Evolutionary conservation across 1,140 invertebrate species (phyloP).

Genomic region (Caenorhabditis remanei): DNA sequence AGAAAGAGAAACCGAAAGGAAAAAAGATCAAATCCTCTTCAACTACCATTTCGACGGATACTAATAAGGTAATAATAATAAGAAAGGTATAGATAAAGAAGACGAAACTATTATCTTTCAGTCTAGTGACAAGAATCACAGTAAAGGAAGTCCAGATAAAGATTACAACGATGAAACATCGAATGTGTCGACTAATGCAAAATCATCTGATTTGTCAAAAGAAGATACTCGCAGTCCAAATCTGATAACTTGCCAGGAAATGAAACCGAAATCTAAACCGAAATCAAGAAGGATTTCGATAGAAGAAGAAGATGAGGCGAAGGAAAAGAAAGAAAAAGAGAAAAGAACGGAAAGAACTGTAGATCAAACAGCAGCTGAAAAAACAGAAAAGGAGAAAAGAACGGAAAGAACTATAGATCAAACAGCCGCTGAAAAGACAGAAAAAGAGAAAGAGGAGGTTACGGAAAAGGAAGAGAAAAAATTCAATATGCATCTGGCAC

Average conservation of each 20-base stretch:
- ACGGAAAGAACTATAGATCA: neutral
- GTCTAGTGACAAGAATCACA: neutral
- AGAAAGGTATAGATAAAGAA: neutral
- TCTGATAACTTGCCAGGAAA: neutral
- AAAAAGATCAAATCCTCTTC: neutral
- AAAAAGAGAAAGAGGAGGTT: neutral
- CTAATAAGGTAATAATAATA: neutral
- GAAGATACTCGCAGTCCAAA: neutral
- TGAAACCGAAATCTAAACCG: neutral
- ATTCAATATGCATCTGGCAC: constrained; percentile 31
- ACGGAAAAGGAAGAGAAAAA: constrained; percentile 8
- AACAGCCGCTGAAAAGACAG: neutral
- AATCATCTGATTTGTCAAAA: neutral
- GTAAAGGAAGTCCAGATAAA: neutral
- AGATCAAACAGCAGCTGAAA: neutral
- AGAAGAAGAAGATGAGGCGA: neutral
- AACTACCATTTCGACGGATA: neutral
- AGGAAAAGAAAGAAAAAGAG: neutral
- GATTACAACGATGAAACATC: neutral
- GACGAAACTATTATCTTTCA: too few species aligned
- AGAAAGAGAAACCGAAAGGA: neutral
- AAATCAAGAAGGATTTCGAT: neutral
- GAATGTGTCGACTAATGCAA: neutral
- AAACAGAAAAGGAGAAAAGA: too few species aligned
- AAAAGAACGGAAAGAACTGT: neutral